Base-by-base conservation (phyloP, 1,140 invertebrate species). In the Scaptomyza hsui region DNA sequence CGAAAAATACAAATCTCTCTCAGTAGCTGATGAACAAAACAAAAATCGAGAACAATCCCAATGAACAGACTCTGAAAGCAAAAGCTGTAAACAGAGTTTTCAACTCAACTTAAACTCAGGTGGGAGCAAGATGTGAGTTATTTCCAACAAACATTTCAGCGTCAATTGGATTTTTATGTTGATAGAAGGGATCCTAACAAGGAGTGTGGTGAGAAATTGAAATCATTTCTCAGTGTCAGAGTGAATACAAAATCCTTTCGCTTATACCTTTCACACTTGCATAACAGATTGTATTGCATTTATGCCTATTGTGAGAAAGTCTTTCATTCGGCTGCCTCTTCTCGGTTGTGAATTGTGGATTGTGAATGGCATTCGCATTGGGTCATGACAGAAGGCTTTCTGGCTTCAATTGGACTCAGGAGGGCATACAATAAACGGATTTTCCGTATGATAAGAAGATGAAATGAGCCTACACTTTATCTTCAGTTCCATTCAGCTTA, bases 151-250 rank as follows among this genome's bases (percentile, higher is more conserved):
- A 26, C 52, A 32, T 12, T n/a, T 48, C 32, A 16, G 15, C 35
- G 32, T 39, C 56, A 69, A 69, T 72, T 64, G 55, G 35, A 67
- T 72, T 75, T 63, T 16, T 32, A 45, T 61, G 48, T 45, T 24
- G 6, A 59, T 9, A 9, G 37, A 29, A 19, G 21, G 10, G 12
- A 21, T 18, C 24, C 3, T 15, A n/a, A 15, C 10, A 12, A 13
- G 10, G 41, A 15, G 16, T 15, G 39, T 47, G 24, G 44, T 62
- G 68, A 76, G 41, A 78, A 72, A 72, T 81, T 81, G 81, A 78
- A 75, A 88, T 72, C 65, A 67, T 81, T 75, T 61, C 64, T 85
- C 64, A 81, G 35, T 49, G 73, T 60, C 60, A 56, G 44, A 63
- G 48, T 72, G 61, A 57, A 73, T 73, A 70, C 60, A 59, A 59